These are phyloP conservation scores for Dendrolimus houi DNA, from an alignment of 2,888 invertebrate genomes.

Conservation along the genomic window DNA sequence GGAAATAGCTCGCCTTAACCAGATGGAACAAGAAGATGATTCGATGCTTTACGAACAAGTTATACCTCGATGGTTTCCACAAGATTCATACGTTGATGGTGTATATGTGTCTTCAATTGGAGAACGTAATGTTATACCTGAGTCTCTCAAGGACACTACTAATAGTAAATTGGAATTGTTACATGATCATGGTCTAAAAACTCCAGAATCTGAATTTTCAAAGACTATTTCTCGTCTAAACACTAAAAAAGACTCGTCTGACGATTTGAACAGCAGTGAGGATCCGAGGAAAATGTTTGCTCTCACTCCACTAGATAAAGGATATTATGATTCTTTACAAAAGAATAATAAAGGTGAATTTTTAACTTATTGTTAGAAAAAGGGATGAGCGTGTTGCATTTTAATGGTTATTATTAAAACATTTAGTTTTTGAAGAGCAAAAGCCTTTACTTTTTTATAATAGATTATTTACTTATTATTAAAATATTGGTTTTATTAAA, in stretches of 20 bases:
- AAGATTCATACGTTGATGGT: background rate
- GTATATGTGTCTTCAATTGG: background rate
- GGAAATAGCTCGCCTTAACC: constrained; percentile 44
- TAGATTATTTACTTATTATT: too few relatives aligned
- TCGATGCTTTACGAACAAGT: background rate
- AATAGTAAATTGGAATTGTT: too few relatives aligned
- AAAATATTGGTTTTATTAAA: too few relatives aligned
- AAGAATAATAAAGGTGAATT: too few relatives aligned
- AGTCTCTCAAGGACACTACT: background rate
- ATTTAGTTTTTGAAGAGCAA: too few relatives aligned
- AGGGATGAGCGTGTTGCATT: too few relatives aligned
- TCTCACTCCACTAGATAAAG: constrained; percentile 38
- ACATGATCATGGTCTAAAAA: background rate
- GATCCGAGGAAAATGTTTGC: constrained; percentile 28
- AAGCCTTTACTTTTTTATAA: too few relatives aligned
- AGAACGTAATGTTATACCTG: background rate
- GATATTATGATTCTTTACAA: constrained; percentile 37
- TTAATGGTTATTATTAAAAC: too few relatives aligned
- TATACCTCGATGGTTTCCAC: constrained; percentile 1
- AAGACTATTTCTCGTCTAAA: background rate
- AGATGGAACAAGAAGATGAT: constrained; percentile 24
- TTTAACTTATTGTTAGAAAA: too few relatives aligned
- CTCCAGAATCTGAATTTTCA: background rate
- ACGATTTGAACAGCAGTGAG: background rate
- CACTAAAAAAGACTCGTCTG: background rate